Evolutionary conservation across 2,888 invertebrate species (phyloP).

Genomic region (Ormyrus nitidulus): DNA sequence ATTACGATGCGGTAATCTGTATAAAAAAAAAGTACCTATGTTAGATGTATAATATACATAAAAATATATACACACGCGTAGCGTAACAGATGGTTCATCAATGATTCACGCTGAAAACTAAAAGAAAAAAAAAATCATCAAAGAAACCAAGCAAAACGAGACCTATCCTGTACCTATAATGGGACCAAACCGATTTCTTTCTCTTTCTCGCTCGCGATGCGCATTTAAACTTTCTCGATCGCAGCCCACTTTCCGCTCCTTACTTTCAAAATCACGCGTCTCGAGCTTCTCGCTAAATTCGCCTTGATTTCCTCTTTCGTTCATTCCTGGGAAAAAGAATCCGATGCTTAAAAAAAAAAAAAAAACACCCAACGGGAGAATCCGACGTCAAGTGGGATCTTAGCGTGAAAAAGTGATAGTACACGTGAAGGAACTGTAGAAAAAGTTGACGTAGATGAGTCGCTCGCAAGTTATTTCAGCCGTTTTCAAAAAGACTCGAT

Average conservation of each 20-base stretch:
- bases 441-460: slow-evolving; percentile 54
- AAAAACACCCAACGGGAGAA: no score
- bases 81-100: slow-evolving; percentile 59
- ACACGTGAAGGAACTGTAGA: background rate
- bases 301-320: background rate
- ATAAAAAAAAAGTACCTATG: slow-evolving; percentile 57
- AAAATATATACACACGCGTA: slow-evolving; percentile 47
- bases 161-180: slow-evolving; percentile 69
- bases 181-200: slow-evolving; percentile 71
- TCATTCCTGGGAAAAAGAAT: no score
- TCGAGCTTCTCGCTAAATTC: slow-evolving; percentile 39
- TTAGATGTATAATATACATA: slow-evolving; percentile 56
- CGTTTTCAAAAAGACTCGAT: slow-evolving; percentile 30
- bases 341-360: no score
- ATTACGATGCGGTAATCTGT: slow-evolving; percentile 43
- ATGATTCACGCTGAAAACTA: slow-evolving; percentile 60
- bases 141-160: slow-evolving; percentile 40
- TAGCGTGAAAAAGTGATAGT: slow-evolving; percentile 53
- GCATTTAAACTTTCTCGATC: slow-evolving; percentile 45
- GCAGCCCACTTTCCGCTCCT: background rate
- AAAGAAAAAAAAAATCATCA: slow-evolving; percentile 9
- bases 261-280: slow-evolving; percentile 32
- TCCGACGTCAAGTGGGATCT: slow-evolving; percentile 1
- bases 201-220: slow-evolving; percentile 56
- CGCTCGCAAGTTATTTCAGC: slow-evolving; percentile 47